These are phyloP conservation scores for Scartelaos histophorus DNA, from an alignment of 2,113 vertebrate species.

Conservation along the genomic window DNA sequence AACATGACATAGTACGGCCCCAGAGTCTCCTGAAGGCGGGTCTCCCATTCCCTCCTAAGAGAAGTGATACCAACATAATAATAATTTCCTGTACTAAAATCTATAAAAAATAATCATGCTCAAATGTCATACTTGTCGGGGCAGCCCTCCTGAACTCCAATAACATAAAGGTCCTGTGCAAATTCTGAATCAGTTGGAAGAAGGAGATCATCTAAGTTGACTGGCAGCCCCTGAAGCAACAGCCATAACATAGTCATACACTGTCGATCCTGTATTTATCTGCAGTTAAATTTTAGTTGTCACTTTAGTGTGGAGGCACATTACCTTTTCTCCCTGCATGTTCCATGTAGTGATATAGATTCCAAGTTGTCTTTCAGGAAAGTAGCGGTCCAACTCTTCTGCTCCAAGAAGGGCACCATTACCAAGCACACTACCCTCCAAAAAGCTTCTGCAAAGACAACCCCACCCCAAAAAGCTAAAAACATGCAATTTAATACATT, in stretches of 20 bases:
- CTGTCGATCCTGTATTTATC: background rate
- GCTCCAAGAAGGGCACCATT: conserved; percentile 90
- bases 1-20: conserved; percentile 94
- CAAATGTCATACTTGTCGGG: conserved; percentile 85
- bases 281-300: background rate
- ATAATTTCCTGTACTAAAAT: rapidly evolving
- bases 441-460: conserved; percentile 83
- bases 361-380: conserved; percentile 85
- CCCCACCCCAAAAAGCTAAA: background rate
- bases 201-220: conserved; percentile 89
- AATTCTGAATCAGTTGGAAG: conserved; percentile 89
- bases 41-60: conserved; percentile 93
- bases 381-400: conserved; percentile 91
- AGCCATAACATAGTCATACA: conserved; percentile 1
- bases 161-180: conserved; percentile 92
- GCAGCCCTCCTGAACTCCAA: conserved; percentile 96
- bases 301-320: no score
- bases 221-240: conserved; percentile 82
- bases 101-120: background rate
- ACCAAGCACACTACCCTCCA: conserved; percentile 92
- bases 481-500: no score
- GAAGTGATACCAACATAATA: background rate
- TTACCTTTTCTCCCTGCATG: conserved; percentile 95
- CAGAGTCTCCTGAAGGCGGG: conserved; percentile 90
- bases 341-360: conserved; percentile 95